These are phyloP conservation scores for Asteroscopus sphinx DNA, from an alignment of 2,888 invertebrate species.

Conservation along the genomic window DNA sequence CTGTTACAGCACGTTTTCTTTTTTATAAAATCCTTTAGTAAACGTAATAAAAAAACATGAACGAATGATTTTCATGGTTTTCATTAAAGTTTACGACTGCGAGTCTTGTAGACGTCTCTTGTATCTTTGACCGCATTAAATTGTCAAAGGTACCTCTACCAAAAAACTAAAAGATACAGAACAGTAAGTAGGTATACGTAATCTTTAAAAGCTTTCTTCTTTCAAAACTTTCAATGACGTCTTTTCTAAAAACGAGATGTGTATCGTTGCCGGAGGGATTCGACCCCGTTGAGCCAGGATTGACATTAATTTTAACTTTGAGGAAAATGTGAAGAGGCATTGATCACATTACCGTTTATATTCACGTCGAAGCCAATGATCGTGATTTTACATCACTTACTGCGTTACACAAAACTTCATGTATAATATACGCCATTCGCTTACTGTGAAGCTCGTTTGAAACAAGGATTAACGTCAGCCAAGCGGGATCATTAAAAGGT, in stretches of 20 bases:
- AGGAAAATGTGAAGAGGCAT: slow-evolving; percentile 39
- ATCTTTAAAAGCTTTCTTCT: too few species aligned
- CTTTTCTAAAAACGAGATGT: slow-evolving; percentile 24
- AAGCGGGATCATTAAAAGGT: slow-evolving; percentile 35
- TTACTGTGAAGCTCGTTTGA: slow-evolving; percentile 26
- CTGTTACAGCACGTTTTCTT: slow-evolving; percentile 42
- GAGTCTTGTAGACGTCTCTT: too few species aligned
- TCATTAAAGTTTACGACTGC: too few species aligned
- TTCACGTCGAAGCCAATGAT: slow-evolving; percentile 29
- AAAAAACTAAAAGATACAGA: too few species aligned
- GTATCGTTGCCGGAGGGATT: slow-evolving; percentile 53
- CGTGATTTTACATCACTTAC: slow-evolving; percentile 25
- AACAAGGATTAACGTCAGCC: slow-evolving; percentile 38
- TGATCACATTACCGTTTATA: slow-evolving; percentile 41
- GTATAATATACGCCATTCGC: slow-evolving; percentile 7
- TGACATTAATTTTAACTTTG: slow-evolving; percentile 64
- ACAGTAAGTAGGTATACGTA: too few species aligned
- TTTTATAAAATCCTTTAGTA: slow-evolving; percentile 14
- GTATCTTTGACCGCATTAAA: too few species aligned
- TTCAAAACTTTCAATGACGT: slow-evolving; percentile 11
- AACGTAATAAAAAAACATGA: slow-evolving; percentile 7
- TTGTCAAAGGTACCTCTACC: too few species aligned
- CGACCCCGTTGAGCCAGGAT: slow-evolving; percentile 66
- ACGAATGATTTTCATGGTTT: too few species aligned
- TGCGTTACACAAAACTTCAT: slow-evolving; percentile 10